These are phyloP conservation scores for Caenorhabditis sp. DNA, from an alignment of 2,888 invertebrate genomes.

Conservation along the genomic window DNA sequence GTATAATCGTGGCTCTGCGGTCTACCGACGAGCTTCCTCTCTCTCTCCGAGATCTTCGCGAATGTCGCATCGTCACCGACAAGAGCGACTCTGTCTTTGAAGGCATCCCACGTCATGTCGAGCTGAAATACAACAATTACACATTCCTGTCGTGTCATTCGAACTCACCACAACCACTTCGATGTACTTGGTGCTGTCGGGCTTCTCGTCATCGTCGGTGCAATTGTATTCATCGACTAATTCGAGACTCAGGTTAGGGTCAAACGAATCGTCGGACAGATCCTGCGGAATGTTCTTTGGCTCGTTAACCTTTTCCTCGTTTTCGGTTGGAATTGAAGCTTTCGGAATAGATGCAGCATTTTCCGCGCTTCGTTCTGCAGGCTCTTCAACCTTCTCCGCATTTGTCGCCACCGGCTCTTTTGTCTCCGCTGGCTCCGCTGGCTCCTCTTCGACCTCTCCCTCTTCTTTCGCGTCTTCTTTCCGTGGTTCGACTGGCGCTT, in stretches of 20 bases:
- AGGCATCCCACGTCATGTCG: conserved; percentile 12
- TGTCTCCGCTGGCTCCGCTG: background rate
- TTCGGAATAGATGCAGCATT: background rate
- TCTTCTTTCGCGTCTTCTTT: background rate
- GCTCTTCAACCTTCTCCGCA: background rate
- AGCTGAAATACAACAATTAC: conserved; percentile 15
- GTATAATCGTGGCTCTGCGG: conserved; percentile 22
- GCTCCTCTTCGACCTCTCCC: background rate
- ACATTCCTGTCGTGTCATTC: background rate
- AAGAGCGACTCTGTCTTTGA: background rate
- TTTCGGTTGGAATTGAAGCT: background rate
- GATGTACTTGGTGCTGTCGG: too few species aligned
- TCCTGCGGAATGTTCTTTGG: background rate
- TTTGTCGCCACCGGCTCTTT: background rate
- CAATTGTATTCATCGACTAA: background rate
- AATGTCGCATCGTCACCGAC: conserved; percentile 4
- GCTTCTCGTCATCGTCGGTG: background rate
- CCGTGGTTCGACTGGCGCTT: background rate
- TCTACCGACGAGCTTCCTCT: conserved; percentile 5
- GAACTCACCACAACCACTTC: conserved; percentile 32
- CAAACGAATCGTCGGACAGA: too few species aligned
- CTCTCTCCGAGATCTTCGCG: conserved; percentile 9
- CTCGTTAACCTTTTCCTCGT: background rate
- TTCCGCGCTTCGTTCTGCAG: background rate
- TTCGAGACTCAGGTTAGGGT: background rate